A percentile compares a stretch with the other conserved stretches of the same genome.
These are phyloP conservation scores for Achlya flavicornis DNA, from an alignment of 2,888 invertebrate genomes.

Conservation along the genomic window DNA sequence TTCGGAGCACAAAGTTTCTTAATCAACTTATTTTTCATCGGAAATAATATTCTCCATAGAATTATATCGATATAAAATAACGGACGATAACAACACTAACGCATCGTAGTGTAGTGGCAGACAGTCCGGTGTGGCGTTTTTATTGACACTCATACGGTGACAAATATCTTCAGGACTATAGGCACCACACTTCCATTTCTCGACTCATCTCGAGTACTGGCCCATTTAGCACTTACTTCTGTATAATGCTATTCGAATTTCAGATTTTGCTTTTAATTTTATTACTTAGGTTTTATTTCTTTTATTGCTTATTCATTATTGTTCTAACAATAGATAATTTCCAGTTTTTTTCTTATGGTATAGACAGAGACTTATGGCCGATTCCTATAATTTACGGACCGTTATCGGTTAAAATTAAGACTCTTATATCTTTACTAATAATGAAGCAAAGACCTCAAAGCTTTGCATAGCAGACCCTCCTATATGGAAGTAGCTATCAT, in stretches of 20 bases:
- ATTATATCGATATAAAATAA: slow-evolving; percentile 28
- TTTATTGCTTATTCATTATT: neutral
- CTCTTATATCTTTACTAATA: too few relatives aligned
- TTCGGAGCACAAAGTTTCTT: too few relatives aligned
- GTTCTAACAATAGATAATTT: too few relatives aligned
- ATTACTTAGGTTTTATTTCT: neutral
- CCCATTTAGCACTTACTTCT: slow-evolving; percentile 3
- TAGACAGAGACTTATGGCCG: too few relatives aligned
- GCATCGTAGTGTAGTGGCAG: slow-evolving; percentile 64
- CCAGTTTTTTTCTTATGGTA: too few relatives aligned
- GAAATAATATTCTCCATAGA: neutral
- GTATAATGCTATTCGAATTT: neutral
- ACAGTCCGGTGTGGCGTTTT: slow-evolving; percentile 83
- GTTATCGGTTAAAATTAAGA: too few relatives aligned
- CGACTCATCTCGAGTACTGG: slow-evolving; percentile 22
- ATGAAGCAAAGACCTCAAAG: too few relatives aligned
- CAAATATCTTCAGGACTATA: slow-evolving; percentile 73
- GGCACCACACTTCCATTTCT: slow-evolving; percentile 41
- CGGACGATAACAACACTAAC: slow-evolving; percentile 47
- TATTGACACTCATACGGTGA: slow-evolving; percentile 83
- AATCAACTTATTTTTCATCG: too few relatives aligned
- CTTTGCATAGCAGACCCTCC: too few relatives aligned
- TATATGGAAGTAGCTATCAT: too few relatives aligned
- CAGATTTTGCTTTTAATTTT: slow-evolving; percentile 7
- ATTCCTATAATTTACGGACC: too few relatives aligned